Evolutionary conservation across 2,797 vertebrate species (phyloP), one percentile per base, ranked within the genome.

Genomic region (Pangasius mekongensis): DNA sequence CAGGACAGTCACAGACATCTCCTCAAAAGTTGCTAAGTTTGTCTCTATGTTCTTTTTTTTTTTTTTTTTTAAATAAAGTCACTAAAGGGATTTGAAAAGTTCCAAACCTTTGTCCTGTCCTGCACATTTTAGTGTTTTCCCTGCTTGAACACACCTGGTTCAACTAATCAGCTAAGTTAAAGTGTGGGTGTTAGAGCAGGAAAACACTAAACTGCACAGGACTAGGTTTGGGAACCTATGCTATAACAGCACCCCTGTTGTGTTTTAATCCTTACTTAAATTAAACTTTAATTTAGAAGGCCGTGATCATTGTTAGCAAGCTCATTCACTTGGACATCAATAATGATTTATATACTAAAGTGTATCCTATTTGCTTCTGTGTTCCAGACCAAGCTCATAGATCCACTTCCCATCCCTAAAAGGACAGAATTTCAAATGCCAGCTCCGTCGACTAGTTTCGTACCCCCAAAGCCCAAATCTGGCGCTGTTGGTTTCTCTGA

Each of bases 351-450:
- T 24, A 80, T 80, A 20, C 18, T 80, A 2, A 81, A 33, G 6
- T 47, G 16, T 16, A n/a, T 85, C 30, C 14, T 83, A 13, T 77
- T 66, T 7, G 69, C 6, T 84, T 18, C 90, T 85, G 56, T 89
- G 7, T 84, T 81, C 36, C 85, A 95, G 95, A 88, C 78, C 56
- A 90, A 94, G 89, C 43, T 91, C n/a, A 93, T 88, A 27, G 92
- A 93, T 18, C 80, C 92, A 0, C 76, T 90, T 60, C 93, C 91
- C 73, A 92, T 83, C 66, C 24, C 76, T 16, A 91, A 64, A 85
- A 56, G 52, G 0, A 54, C 87, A 20, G 88, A 90, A 54, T 60
- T 78, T 76, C 54, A 78, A 78, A 90, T 88, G 36, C 74, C 56
- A 3, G 1, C 49, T 47, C 69, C 85, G 10, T 89, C 85, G 27